phyloP scores from a whole-genome alignment of 2,888 invertebrate species.

The Chrysina gloriosa region DNA sequence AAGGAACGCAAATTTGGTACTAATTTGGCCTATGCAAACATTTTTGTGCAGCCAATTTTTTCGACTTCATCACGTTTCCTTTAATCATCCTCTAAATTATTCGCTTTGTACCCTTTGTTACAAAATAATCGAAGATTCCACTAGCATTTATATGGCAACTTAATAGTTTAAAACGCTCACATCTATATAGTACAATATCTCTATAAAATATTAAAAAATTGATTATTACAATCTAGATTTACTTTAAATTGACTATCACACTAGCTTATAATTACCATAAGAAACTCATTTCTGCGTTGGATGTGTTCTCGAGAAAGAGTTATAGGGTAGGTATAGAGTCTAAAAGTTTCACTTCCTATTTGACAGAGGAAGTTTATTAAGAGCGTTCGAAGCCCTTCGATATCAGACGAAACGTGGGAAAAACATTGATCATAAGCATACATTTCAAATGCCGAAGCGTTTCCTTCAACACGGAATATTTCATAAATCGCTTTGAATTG shows the following conservation, averaged over 20 bases:
- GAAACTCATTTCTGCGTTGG: conserved; percentile 33
- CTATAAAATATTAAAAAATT: background rate
- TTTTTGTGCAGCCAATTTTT: too few species aligned
- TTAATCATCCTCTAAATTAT: too few species aligned
- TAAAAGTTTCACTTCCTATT: conserved; percentile 2
- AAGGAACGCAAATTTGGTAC: too few species aligned
- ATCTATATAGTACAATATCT: too few species aligned
- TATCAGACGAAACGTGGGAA: conserved; percentile 2
- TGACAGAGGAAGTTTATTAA: conserved; percentile 2
- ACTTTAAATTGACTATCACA: conserved; percentile 14
- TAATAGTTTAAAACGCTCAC: too few species aligned
- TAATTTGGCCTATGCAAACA: too few species aligned
- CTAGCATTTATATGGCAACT: too few species aligned
- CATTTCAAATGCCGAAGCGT: conserved; percentile 24
- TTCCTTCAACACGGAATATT: background rate
- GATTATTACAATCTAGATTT: conserved; percentile 6
- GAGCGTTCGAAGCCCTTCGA: background rate
- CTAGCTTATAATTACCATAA: conserved; percentile 35
- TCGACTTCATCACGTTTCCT: too few species aligned
- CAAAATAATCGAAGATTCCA: too few species aligned
- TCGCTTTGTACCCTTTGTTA: too few species aligned
- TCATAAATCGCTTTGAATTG: background rate
- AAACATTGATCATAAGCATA: conserved; percentile 30
- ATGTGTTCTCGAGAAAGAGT: background rate
- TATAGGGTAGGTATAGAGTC: background rate